Percentiles rank a stretch among this genome's conserved stretches.
phyloP scores from a whole-genome alignment of 2,113 vertebrate genomes.

The Ifrita kowaldi region DNA sequence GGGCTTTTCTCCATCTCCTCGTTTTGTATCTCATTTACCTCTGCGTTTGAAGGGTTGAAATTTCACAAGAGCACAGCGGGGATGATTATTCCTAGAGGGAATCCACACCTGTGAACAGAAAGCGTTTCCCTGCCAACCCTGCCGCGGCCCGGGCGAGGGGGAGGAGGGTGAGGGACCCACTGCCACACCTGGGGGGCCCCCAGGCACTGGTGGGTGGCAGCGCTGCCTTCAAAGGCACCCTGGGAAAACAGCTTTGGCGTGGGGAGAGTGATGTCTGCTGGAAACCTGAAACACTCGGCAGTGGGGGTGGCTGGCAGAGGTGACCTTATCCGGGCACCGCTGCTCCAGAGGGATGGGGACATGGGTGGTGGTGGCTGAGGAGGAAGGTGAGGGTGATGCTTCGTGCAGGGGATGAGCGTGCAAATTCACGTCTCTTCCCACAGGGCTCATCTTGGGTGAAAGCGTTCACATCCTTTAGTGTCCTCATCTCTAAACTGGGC shows the following conservation, averaged over 20 bases:
- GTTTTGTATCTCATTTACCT: constrained; percentile 33
- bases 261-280: not conserved
- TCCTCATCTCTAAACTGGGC: not conserved
- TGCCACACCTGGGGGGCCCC: constrained; percentile 46
- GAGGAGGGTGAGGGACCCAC: constrained; percentile 8
- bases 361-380: not conserved
- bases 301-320: not conserved
- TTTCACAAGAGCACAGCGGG: constrained; percentile 5
- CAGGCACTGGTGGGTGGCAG: constrained; percentile 43
- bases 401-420: not conserved
- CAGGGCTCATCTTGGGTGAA: not conserved
- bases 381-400: not conserved
- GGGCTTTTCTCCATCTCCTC: constrained; percentile 50
- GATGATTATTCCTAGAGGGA: constrained; percentile 65
- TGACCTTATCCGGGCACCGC: not conserved
- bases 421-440: not conserved
- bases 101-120: constrained; percentile 35
- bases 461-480: not conserved
- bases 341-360: not conserved
- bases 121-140: constrained; percentile 32
- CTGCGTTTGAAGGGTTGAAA: constrained; percentile 36
- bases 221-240: constrained; percentile 28
- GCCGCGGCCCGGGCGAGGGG: not conserved
- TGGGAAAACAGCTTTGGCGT: constrained; percentile 12
- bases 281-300: not conserved